Percentiles rank a stretch among this genome's conserved stretches.
phyloP scores from a whole-genome alignment of 2,797 vertebrate species.

The Glossophaga mutica region DNA sequence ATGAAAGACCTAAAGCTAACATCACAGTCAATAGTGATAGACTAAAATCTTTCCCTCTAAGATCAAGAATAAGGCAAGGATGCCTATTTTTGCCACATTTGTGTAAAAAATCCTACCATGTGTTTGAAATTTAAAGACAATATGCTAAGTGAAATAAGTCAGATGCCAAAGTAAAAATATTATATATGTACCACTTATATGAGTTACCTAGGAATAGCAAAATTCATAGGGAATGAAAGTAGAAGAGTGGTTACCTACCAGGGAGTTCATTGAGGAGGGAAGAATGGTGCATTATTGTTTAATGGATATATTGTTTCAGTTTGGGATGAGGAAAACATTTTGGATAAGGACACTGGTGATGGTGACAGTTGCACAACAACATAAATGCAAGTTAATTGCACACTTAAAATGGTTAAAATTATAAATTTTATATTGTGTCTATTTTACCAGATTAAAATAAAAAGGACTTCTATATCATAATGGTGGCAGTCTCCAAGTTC shows the following conservation, averaged over 20 bases:
- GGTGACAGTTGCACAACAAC: neutral
- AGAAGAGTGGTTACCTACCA: neutral
- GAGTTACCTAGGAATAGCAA: neutral
- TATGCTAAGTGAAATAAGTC: neutral
- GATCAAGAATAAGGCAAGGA: neutral
- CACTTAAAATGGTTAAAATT: neutral
- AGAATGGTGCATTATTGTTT: neutral
- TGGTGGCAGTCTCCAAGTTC: neutral
- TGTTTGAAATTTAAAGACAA: neutral
- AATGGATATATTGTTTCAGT: neutral
- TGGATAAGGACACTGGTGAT: neutral
- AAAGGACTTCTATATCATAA: neutral
- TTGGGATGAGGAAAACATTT: neutral
- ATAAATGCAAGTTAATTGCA: neutral
- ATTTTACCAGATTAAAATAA: neutral
- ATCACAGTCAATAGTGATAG: neutral
- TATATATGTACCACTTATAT: neutral
- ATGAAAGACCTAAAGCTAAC: neutral
- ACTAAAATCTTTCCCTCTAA: neutral
- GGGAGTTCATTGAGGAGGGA: neutral
- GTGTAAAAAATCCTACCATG: neutral
- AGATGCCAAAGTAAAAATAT: neutral
- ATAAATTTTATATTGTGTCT: neutral
- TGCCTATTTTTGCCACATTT: neutral
- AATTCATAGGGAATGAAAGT: neutral